Base-by-base conservation (phyloP, 2,113 vertebrate genomes). In the Chlorodrepanis virens region DNA sequence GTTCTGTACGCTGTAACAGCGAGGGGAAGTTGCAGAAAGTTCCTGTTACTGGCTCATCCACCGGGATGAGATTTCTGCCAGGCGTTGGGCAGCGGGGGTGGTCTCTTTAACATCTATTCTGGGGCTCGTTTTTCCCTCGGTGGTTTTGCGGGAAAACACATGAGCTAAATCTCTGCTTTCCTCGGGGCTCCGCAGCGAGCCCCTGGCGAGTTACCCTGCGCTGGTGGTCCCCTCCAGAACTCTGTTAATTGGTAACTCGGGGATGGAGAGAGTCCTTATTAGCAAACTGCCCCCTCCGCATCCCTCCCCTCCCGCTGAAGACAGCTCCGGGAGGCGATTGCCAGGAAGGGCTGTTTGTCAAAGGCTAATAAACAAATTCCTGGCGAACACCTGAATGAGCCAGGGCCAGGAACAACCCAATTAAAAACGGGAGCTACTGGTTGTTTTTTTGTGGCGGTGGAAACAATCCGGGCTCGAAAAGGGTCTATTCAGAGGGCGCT, bases 211-310 rank as follows among this genome's bases (percentile, higher is more conserved):
- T 24, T 64, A 27, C 88, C 96, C 97, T 74, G 90, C 95, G 98
- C 97, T 98, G 98, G 98, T 99, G 98, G 98, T 98, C 98, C 96
- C 31, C 54, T 93, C 82, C 90, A 53, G 56, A 84, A 35, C 91
- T 89, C 91, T 90, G 89, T 96, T 99, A 99, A 99, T 99, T 98
- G 98, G 98, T 96, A 98, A 98, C 98, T 98, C 91, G 97, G 97
- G 50, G 97, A 97, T 94, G 97, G 94, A 98, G 97, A 97, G 96
- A 70, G 96, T 94, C 94, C 97, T 98, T 98, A 98, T 98, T 99
- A 98, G 97, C 95, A 76, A 98, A 33, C 12, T 10, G 54, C 40
- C 91, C 50, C 40, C 53, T 39, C 89, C 52, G 75, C 95, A 94
- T 93, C 96, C 86, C 96, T 96, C 94, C 83, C 65, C 94, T 94